phyloP scores from a whole-genome alignment of 2,113 vertebrate species.

The Sitta europaea region DNA sequence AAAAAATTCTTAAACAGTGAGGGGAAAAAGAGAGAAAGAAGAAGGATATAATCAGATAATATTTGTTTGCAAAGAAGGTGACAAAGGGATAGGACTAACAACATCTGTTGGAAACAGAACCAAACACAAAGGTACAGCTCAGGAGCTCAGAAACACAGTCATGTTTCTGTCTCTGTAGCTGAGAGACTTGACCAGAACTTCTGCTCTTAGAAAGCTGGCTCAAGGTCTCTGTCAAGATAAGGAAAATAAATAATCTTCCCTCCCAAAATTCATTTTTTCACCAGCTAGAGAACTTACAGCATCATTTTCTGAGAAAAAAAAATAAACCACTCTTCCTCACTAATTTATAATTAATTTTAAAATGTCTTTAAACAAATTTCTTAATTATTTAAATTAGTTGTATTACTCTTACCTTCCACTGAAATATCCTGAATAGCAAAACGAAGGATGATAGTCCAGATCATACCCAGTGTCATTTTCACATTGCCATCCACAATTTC shows the following conservation, averaged over 20 bases:
- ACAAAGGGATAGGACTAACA: background rate
- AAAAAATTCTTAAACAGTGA: background rate
- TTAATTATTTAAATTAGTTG: background rate
- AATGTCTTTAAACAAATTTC: background rate
- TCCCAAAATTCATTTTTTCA: background rate
- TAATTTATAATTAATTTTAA: background rate
- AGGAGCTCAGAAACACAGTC: background rate
- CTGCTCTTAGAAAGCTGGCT: background rate
- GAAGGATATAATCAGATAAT: background rate
- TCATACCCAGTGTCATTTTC: constrained; percentile 99
- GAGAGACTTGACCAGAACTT: background rate
- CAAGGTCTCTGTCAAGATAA: background rate
- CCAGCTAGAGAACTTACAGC: background rate
- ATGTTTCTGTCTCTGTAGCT: background rate
- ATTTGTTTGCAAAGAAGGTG: background rate
- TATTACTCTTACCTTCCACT: constrained; percentile 88
- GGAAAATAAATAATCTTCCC: background rate
- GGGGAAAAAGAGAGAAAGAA: background rate
- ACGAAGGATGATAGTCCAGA: constrained; percentile 99
- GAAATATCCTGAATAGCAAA: constrained; percentile 99
- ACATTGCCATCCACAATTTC: constrained; percentile 98
- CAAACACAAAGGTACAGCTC: background rate
- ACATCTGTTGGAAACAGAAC: background rate
- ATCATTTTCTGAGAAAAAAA: background rate
- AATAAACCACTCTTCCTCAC: background rate